Evolutionary conservation across 1,140 invertebrate species (phyloP).

Genomic region (Hycleus cichorii): DNA sequence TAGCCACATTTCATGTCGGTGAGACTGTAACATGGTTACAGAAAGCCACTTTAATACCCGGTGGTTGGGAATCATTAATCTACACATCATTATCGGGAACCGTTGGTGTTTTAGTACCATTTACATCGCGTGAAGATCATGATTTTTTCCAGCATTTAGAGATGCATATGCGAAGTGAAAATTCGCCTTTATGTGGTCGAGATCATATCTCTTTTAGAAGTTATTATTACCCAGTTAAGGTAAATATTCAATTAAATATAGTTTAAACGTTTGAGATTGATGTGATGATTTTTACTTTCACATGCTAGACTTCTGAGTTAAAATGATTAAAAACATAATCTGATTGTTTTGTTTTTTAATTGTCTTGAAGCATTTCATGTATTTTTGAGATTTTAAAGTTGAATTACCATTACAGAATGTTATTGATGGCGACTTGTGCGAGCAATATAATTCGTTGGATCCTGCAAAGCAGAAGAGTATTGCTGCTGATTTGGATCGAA

Average conservation of each 20-base stretch:
- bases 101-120: conserved; percentile 94
- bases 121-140: conserved; percentile 96
- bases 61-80: conserved; percentile 90
- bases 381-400: too few relatives aligned
- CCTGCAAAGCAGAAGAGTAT: conserved; percentile 90
- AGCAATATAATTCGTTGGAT: conserved; percentile 97
- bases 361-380: too few relatives aligned
- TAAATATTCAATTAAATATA: conserved; percentile 37
- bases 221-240: conserved; percentile 97
- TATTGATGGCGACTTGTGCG: conserved; percentile 97
- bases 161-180: conserved; percentile 98
- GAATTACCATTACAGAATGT: conserved; percentile 65
- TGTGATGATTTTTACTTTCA: conserved; percentile 24
- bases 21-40: conserved; percentile 87
- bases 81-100: conserved; percentile 94
- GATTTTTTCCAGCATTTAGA: conserved; percentile 99
- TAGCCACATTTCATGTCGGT: conserved; percentile 92
- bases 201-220: conserved; percentile 97
- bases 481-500: conserved; percentile 87
- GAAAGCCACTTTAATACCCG: conserved; percentile 94
- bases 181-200: conserved; percentile 90
- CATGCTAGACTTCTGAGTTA: conserved; percentile 38
- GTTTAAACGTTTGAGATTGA: neutral
- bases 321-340: conserved; percentile 18
- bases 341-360: neutral